Evolutionary conservation across 1,140 invertebrate genomes (phyloP).

Genomic region (Zophobas atratus): DNA sequence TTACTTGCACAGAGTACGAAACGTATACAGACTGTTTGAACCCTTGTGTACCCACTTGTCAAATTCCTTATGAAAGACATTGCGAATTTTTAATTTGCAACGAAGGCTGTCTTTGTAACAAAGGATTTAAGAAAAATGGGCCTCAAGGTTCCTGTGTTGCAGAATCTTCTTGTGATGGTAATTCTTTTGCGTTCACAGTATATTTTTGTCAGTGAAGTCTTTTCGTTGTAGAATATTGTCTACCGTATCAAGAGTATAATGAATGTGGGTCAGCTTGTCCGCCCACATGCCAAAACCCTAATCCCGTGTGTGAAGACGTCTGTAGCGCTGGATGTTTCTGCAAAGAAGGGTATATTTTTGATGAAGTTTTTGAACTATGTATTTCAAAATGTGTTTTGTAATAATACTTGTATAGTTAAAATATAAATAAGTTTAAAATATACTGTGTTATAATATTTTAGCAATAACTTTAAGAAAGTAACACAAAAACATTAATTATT

Average conservation of each 20-base stretch:
- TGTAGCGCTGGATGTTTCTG: background rate
- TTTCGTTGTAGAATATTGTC: background rate
- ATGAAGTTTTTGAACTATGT: background rate
- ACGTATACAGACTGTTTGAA: background rate
- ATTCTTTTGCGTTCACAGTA: background rate
- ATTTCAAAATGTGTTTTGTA: too few species aligned
- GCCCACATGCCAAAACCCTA: background rate
- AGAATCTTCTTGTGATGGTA: background rate
- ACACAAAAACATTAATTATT: too few species aligned
- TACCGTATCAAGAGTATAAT: background rate
- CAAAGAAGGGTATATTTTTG: background rate
- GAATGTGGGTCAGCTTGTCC: slow-evolving; percentile 7
- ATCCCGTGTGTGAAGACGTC: background rate
- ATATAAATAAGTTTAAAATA: too few species aligned
- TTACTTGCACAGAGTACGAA: background rate
- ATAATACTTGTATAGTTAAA: too few species aligned
- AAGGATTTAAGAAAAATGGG: background rate
- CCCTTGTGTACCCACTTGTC: background rate
- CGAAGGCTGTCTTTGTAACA: background rate
- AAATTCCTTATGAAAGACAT: background rate
- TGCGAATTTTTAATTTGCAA: background rate
- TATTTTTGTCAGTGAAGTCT: background rate
- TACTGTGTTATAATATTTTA: too few species aligned
- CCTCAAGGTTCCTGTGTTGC: background rate
- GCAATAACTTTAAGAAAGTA: too few species aligned